These are phyloP conservation scores for Acrobasis repandana DNA, from an alignment of 2,888 invertebrate species.

Conservation along the genomic window DNA sequence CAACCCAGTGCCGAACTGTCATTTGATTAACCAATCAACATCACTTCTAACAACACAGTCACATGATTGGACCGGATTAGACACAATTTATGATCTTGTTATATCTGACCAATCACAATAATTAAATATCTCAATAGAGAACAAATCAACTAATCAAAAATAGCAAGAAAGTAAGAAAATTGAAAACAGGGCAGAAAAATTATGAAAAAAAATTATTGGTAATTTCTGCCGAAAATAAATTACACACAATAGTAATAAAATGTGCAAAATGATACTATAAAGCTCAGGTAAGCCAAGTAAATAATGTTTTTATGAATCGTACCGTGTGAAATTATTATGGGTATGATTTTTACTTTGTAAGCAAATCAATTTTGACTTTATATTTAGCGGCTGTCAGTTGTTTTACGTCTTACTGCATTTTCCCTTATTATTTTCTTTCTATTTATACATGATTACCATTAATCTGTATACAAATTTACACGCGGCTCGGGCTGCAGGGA, in stretches of 20 bases:
- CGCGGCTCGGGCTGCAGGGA: slow-evolving; percentile 66
- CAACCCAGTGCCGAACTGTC: not conserved
- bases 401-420: slow-evolving; percentile 72
- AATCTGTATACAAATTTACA: slow-evolving; percentile 56
- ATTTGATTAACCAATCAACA: not conserved
- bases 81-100: not conserved
- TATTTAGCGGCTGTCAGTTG: slow-evolving; percentile 79
- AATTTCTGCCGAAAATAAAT: slow-evolving; percentile 57
- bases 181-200: slow-evolving; percentile 61
- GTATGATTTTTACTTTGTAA: slow-evolving; percentile 5
- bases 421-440: slow-evolving; percentile 41
- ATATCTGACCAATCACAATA: not conserved
- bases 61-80: slow-evolving; percentile 10
- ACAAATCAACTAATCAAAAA: not conserved
- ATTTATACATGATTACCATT: slow-evolving; percentile 37
- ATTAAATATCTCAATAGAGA: slow-evolving; percentile 7
- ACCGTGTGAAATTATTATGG: not conserved
- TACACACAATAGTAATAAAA: slow-evolving; percentile 46
- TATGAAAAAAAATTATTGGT: slow-evolving; percentile 55
- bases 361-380: slow-evolving; percentile 50
- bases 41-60: not conserved
- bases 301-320: not conserved
- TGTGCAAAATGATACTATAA: slow-evolving; percentile 57
- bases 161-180: slow-evolving; percentile 43
- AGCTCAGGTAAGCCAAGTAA: slow-evolving; percentile 54